Evolutionary conservation across 2,888 invertebrate genomes (phyloP).

Genomic region (Carpatolechia fugitivella): DNA sequence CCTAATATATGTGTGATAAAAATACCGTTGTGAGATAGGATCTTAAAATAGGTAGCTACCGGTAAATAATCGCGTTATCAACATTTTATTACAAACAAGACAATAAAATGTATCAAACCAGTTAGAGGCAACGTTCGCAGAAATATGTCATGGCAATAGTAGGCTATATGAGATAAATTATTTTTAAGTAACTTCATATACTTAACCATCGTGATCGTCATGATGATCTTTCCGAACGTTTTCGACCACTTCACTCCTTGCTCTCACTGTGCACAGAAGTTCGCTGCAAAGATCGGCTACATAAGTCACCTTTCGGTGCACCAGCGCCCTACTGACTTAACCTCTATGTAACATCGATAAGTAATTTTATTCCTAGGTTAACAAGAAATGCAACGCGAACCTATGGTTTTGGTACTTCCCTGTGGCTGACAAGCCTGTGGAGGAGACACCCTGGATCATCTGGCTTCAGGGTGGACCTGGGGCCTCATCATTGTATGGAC

Average conservation of each 20-base stretch:
- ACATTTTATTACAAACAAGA: not conserved
- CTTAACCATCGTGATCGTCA: no score
- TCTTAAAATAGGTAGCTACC: not conserved
- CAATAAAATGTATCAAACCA: not conserved
- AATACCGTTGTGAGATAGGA: not conserved
- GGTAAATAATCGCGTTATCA: not conserved
- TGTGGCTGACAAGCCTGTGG: constrained; percentile 72
- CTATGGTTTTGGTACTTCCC: constrained; percentile 94
- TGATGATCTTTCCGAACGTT: no score
- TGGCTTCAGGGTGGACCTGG: constrained; percentile 82
- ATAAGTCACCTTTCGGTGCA: no score
- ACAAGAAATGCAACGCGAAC: constrained; percentile 87
- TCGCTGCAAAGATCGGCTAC: no score
- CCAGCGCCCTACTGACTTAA: no score
- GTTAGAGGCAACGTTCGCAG: not conserved
- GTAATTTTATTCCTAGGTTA: constrained; percentile 77
- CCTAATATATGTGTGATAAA: no score
- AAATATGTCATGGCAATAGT: no score
- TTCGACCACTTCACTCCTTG: no score
- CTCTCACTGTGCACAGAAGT: no score
- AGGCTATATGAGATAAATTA: no score
- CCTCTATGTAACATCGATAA: no score
- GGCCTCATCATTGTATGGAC: constrained; percentile 76
- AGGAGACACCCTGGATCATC: constrained; percentile 76
- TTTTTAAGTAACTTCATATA: no score